These are phyloP conservation scores for Cyrtodaria siliqua DNA, from an alignment of 2,888 invertebrate species.

Conservation along the genomic window DNA sequence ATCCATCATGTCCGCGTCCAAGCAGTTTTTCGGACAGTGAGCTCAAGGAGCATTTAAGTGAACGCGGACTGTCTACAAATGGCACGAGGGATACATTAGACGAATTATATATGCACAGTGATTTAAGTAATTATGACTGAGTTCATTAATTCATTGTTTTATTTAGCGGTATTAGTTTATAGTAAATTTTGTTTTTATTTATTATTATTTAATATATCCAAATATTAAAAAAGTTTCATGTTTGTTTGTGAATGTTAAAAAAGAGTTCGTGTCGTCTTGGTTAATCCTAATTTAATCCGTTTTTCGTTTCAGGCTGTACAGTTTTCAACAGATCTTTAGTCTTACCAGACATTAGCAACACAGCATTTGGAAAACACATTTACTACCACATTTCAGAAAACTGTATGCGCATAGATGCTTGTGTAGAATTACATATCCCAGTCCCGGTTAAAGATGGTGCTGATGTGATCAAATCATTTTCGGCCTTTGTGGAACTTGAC, in stretches of 20 bases:
- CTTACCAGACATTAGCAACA: conserved; percentile 49
- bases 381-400: conserved; percentile 64
- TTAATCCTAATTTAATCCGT: too few relatives aligned
- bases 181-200: too few relatives aligned
- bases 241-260: too few relatives aligned
- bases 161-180: too few relatives aligned
- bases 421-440: conserved; percentile 64
- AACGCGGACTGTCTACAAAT: conserved; percentile 42
- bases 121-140: conserved; percentile 63
- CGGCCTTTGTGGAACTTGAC: conserved; percentile 66
- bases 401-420: conserved; percentile 73
- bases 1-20: conserved; percentile 62
- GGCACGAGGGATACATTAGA: conserved; percentile 47
- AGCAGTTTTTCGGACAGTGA: conserved; percentile 51
- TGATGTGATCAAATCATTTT: conserved; percentile 50
- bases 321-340: conserved; percentile 37
- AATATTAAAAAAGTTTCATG: too few relatives aligned
- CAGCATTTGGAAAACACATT: conserved; percentile 42
- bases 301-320: conserved; percentile 48
- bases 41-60: conserved; percentile 39
- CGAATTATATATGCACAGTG: conserved; percentile 44
- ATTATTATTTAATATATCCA: too few relatives aligned
- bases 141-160: too few relatives aligned
- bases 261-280: too few relatives aligned
- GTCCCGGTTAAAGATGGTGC: conserved; percentile 27